Evolutionary conservation across 2,888 invertebrate genomes (phyloP).

Genomic region (Apamea monoglypha): DNA sequence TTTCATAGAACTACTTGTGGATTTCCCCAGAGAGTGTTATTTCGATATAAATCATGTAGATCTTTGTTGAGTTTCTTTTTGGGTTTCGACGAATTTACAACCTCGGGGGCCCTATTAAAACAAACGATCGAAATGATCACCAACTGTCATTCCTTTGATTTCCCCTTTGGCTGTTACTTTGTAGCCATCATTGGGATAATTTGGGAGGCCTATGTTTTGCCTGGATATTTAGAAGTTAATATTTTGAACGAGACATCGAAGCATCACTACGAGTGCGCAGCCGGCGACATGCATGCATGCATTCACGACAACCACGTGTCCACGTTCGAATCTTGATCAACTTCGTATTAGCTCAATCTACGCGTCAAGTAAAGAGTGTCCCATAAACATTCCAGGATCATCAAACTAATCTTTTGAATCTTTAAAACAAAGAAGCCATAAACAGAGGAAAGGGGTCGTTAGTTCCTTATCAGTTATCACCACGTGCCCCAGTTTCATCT

Average conservation of each 20-base stretch:
- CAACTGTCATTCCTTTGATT: not conserved
- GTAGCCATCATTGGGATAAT: not conserved
- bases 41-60: not conserved
- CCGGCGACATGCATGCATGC: not conserved
- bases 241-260: not conserved
- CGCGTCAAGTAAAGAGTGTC: not conserved
- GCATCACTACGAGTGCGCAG: not conserved
- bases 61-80: not conserved
- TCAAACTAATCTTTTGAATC: conserved; percentile 21
- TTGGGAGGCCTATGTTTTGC: not conserved
- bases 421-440: conserved; percentile 28
- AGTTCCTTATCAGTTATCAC: conserved; percentile 39
- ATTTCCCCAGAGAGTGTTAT: not conserved
- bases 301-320: not conserved
- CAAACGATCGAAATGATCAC: too few relatives aligned
- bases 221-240: not conserved
- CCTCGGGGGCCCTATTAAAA: too few relatives aligned
- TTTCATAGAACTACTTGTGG: not conserved
- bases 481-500: conserved; percentile 36
- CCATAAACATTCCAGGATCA: conserved; percentile 9
- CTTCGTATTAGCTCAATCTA: not conserved
- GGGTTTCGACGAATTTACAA: too few relatives aligned
- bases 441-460: conserved; percentile 15
- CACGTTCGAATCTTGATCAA: not conserved
- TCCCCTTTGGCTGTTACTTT: not conserved